These are phyloP conservation scores for Aviceda subcristata DNA, from an alignment of 2,113 vertebrate genomes.

Conservation along the genomic window DNA sequence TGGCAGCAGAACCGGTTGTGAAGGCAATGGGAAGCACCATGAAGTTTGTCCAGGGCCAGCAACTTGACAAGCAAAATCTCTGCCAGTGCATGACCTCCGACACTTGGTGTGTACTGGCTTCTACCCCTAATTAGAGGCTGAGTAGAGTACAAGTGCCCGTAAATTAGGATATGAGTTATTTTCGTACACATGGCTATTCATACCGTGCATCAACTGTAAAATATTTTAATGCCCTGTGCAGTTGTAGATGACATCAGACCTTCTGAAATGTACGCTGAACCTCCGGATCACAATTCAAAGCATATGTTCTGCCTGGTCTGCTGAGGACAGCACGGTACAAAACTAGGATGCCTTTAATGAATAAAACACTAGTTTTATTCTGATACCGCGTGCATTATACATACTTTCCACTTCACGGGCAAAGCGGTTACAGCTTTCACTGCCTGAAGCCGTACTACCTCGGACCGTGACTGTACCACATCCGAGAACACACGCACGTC, in stretches of 20 bases:
- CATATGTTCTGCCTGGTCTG: slow-evolving; percentile 34
- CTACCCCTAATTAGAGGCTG: background rate
- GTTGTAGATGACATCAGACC: background rate
- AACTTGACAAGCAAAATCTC: background rate
- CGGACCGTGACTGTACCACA: background rate
- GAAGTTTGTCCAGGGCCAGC: background rate
- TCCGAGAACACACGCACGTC: background rate
- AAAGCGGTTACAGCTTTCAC: slow-evolving; percentile 23
- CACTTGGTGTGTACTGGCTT: background rate
- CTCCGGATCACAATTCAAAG: background rate
- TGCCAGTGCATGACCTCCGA: background rate
- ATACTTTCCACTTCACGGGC: slow-evolving; percentile 37
- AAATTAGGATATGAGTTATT: background rate
- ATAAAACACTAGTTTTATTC: slow-evolving; percentile 59
- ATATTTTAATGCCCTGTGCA: background rate
- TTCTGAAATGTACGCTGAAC: background rate
- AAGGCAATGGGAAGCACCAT: background rate
- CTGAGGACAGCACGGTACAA: background rate
- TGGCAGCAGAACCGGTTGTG: background rate
- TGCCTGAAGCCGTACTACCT: slow-evolving; percentile 11
- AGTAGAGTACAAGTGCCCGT: background rate
- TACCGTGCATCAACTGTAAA: background rate
- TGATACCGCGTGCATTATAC: slow-evolving; percentile 30
- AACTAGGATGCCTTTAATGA: slow-evolving; percentile 56
- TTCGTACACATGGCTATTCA: background rate